These are phyloP conservation scores for Coronaproctus castanopsis DNA, from an alignment of 2,888 invertebrate genomes.

Conservation along the genomic window DNA sequence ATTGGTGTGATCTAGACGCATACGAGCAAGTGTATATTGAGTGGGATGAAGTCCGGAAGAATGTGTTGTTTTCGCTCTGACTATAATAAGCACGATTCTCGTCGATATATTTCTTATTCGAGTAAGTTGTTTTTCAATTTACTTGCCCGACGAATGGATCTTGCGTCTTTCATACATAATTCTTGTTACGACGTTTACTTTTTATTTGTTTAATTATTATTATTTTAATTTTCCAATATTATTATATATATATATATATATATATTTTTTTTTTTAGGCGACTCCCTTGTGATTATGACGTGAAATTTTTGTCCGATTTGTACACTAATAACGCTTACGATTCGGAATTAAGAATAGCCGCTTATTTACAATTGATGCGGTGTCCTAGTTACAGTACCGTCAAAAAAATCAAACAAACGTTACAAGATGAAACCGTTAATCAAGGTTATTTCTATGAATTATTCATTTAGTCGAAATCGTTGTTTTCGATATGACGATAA, in stretches of 20 bases:
- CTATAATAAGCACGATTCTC: too few species aligned
- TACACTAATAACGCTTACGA: conserved; percentile 51
- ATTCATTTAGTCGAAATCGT: too few species aligned
- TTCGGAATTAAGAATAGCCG: conserved; percentile 64
- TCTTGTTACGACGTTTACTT: conserved; percentile 30
- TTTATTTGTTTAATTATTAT: not conserved
- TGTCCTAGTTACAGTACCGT: conserved; percentile 65
- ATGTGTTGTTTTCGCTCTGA: too few species aligned
- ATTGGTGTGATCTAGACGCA: too few species aligned
- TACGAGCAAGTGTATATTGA: too few species aligned
- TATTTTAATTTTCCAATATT: conserved; percentile 1
- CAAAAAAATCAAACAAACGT: conserved; percentile 44
- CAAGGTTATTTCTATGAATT: conserved; percentile 40
- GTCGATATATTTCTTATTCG: too few species aligned
- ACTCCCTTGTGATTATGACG: conserved; percentile 28
- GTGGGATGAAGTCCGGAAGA: too few species aligned
- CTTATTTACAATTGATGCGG: conserved; percentile 72
- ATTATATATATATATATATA: too few species aligned
- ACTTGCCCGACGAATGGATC: too few species aligned
- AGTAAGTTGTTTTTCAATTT: too few species aligned
- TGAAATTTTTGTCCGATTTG: conserved; percentile 44
- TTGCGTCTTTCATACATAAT: too few species aligned
- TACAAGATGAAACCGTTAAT: conserved; percentile 55
- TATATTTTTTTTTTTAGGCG: conserved; percentile 28
- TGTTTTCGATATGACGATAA: not conserved